Conservation (phyloP, 1,140 invertebrate genomes). For the Periplaneta americana region DNA sequence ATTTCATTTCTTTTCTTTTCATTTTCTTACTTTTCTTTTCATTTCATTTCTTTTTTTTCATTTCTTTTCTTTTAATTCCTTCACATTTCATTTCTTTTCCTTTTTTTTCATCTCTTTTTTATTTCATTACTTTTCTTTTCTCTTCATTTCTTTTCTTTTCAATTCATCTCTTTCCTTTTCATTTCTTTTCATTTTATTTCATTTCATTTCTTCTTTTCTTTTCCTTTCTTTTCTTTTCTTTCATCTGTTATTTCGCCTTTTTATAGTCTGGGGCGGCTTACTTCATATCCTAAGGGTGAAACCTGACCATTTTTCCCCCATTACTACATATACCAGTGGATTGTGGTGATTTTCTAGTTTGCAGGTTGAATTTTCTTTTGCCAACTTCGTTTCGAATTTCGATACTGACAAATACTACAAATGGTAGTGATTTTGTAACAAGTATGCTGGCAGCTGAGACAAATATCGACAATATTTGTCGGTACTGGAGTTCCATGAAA, state of each 20-base stretch:
- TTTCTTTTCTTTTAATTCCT: neutral
- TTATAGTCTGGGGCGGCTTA: neutral
- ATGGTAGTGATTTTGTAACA: too few species aligned
- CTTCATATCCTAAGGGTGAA: too few species aligned
- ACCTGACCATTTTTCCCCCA: too few species aligned
- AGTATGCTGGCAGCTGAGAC: too few species aligned
- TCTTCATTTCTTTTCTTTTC: neutral
- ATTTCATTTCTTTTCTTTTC: neutral
- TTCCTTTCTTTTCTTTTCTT: neutral
- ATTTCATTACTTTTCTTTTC: neutral
- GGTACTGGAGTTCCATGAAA: too few species aligned
- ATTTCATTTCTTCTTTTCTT: neutral
- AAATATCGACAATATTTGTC: too few species aligned
- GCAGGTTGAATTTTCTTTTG: too few species aligned
- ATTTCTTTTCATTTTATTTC: neutral
- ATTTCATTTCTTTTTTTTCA: neutral
- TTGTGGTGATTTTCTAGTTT: too few species aligned
- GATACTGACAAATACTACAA: too few species aligned
- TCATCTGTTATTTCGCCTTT: too few species aligned
- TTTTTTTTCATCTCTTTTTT: neutral
- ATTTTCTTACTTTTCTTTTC: neutral
- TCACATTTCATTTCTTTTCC: neutral
- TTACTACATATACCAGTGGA: too few species aligned
- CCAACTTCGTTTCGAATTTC: too few species aligned
- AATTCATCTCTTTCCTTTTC: neutral